Conservation (phyloP, 2,113 vertebrate species). For the Rhodinocichla rosea region DNA sequence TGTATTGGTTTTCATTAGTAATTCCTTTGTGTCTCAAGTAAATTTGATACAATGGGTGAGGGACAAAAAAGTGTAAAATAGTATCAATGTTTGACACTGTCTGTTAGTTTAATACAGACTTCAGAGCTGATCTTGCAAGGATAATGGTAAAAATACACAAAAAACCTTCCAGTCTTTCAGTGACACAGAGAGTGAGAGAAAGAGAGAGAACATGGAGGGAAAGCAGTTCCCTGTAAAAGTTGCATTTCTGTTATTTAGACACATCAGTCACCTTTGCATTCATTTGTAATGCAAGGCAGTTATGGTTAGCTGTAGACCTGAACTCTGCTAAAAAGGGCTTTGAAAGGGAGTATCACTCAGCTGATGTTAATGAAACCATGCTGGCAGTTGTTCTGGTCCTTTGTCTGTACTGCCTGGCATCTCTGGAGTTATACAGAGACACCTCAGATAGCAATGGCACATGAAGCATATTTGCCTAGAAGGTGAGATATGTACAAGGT, state of each 20-base stretch:
- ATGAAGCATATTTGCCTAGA: neutral
- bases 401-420: rapidly evolving
- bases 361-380: neutral
- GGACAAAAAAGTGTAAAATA: neutral
- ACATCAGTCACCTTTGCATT: neutral
- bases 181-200: neutral
- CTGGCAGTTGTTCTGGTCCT: neutral
- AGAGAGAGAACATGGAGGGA: neutral
- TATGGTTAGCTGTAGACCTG: neutral
- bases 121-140: neutral
- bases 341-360: neutral
- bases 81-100: neutral
- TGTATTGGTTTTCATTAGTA: neutral
- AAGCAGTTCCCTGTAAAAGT: neutral
- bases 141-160: neutral
- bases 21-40: neutral
- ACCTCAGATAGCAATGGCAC: neutral
- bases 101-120: neutral
- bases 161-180: neutral
- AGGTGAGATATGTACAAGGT: neutral
- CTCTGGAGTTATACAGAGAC: neutral
- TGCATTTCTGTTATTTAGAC: neutral
- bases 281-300: neutral
- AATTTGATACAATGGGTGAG: neutral
- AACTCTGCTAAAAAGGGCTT: neutral